These are phyloP conservation scores for Conus canariensis DNA, from an alignment of 2,888 invertebrate species.

Conservation along the genomic window DNA sequence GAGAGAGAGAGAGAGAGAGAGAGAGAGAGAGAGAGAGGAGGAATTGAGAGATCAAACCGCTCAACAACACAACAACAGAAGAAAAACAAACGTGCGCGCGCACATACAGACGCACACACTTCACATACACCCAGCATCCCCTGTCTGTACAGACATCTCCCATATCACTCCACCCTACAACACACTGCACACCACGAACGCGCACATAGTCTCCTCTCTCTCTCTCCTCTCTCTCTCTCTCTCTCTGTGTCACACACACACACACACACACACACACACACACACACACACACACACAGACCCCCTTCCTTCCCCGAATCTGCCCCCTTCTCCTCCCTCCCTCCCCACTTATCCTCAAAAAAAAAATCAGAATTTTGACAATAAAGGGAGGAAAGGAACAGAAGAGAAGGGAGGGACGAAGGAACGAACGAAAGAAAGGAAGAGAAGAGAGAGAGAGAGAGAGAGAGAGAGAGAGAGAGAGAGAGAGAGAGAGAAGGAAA, in stretches of 20 bases:
- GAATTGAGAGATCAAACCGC: not conserved
- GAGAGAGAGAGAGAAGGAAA: not conserved
- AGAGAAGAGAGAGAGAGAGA: not conserved
- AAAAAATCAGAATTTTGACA: no score
- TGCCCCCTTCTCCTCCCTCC: not conserved
- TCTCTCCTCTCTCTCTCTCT: not conserved
- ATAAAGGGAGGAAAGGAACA: not conserved
- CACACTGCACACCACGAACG: not conserved
- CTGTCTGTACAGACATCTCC: no score
- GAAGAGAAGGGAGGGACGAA: not conserved
- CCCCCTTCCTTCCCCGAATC: not conserved
- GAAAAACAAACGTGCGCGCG: not conserved
- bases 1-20: conserved; percentile 7
- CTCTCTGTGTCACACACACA: not conserved
- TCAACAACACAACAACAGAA: no score
- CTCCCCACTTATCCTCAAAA: no score
- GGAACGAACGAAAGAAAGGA: not conserved
- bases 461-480: not conserved
- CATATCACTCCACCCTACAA: no score
- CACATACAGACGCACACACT: not conserved
- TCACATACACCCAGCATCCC: no score
- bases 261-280: conserved; percentile 4
- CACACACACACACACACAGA: not conserved
- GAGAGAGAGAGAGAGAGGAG: conserved; percentile 31
- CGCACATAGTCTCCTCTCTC: not conserved